Evolutionary conservation across 2,888 invertebrate species (phyloP).

Genomic region (Arge pagana): DNA sequence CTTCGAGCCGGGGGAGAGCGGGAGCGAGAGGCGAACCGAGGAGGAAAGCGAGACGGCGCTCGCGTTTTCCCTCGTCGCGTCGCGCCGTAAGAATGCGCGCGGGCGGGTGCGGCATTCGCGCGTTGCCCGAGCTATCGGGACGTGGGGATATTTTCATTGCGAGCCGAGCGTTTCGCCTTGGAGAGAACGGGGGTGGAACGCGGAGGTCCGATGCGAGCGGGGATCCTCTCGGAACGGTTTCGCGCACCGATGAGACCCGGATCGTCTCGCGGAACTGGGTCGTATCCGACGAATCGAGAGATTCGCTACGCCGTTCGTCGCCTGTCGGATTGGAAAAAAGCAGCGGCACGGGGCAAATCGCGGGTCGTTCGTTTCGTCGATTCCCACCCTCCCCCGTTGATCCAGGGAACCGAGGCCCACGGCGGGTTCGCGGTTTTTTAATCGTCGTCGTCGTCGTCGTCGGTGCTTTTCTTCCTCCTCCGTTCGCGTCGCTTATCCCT

Average conservation of each 20-base stretch:
- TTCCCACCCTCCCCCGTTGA: conserved; percentile 21
- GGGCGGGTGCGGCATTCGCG: too few relatives aligned
- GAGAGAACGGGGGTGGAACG: too few relatives aligned
- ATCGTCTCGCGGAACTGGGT: conserved; percentile 8
- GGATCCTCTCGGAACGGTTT: conserved; percentile 26
- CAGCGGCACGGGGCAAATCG: conserved; percentile 31
- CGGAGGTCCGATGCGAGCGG: conserved; percentile 5
- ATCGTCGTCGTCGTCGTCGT: conserved; percentile 17
- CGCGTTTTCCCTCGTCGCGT: too few relatives aligned
- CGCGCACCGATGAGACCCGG: background rate
- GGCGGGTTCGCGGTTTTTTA: conserved; percentile 11
- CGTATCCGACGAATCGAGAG: too few relatives aligned
- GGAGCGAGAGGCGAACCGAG: too few relatives aligned
- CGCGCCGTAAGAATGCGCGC: too few relatives aligned
- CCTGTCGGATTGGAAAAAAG: conserved; percentile 24
- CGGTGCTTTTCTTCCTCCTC: background rate
- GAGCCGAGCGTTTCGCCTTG: too few relatives aligned
- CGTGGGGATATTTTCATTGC: too few relatives aligned
- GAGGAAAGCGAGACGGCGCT: too few relatives aligned
- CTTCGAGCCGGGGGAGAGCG: too few relatives aligned
- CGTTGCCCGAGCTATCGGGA: too few relatives aligned
- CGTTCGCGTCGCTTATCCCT: background rate
- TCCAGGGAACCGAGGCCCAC: too few relatives aligned
- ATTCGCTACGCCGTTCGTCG: conserved; percentile 24
- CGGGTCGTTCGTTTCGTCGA: conserved; percentile 28